A percentile compares a stretch with the other conserved stretches of the same genome.
Conservation (phyloP, 1,140 invertebrate species). For the Heliconius melpomene region DNA sequence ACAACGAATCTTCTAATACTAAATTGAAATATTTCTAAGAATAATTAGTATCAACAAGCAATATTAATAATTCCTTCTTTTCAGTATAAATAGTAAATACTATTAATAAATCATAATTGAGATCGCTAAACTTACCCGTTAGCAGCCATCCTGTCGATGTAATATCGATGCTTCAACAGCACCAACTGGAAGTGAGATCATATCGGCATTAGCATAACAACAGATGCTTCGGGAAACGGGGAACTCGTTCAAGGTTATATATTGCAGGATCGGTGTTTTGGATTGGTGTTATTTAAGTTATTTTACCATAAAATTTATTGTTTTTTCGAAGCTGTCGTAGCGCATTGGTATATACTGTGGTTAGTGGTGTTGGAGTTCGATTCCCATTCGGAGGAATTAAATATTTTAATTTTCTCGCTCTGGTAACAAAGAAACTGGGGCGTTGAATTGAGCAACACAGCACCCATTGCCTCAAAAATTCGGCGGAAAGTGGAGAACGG, state of each 20-base stretch:
- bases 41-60: background rate
- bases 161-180: slow-evolving; percentile 34
- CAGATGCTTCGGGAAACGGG: slow-evolving; percentile 44
- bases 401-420: too few species aligned
- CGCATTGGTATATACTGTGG: too few species aligned
- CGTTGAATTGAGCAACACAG: too few species aligned
- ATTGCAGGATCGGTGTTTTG: background rate
- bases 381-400: too few species aligned
- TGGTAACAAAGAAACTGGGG: too few species aligned
- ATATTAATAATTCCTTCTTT: background rate
- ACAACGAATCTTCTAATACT: too few species aligned
- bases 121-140: slow-evolving; percentile 55
- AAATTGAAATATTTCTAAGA: too few species aligned
- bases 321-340: too few species aligned
- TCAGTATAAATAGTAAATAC: too few species aligned
- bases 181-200: slow-evolving; percentile 63
- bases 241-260: slow-evolving; percentile 41
- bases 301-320: background rate
- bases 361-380: too few species aligned
- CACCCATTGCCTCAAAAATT: too few species aligned
- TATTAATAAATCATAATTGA: background rate
- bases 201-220: slow-evolving; percentile 47
- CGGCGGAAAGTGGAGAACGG: too few species aligned
- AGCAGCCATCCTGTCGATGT: slow-evolving; percentile 54
- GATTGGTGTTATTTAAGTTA: background rate